These are phyloP conservation scores for Aramus guarauna DNA, from an alignment of 2,113 vertebrate species.

Conservation along the genomic window DNA sequence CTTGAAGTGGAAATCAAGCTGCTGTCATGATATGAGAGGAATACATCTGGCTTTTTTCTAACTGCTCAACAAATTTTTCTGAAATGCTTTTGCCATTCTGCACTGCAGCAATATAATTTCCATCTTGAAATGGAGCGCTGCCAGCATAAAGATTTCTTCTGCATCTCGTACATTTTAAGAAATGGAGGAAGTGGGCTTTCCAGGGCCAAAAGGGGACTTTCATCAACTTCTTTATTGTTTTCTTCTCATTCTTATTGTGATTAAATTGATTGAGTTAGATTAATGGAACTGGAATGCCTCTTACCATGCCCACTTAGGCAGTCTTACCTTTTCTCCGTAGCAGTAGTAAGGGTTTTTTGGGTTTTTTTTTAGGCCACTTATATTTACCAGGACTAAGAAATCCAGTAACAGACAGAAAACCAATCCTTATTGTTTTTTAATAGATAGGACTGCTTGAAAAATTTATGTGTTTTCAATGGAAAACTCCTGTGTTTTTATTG, in stretches of 20 bases:
- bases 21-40: neutral
- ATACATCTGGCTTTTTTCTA: neutral
- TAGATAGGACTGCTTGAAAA: neutral
- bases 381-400: neutral
- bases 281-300: neutral
- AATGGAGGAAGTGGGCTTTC: neutral
- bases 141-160: slow-evolving; percentile 1
- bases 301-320: neutral
- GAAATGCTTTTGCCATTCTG: neutral
- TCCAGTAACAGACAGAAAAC: neutral
- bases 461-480: neutral
- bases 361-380: neutral
- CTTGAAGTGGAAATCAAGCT: slow-evolving; percentile 26
- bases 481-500: neutral
- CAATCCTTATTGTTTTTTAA: neutral
- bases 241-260: neutral
- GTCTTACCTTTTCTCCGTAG: neutral
- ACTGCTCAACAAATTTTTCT: neutral
- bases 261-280: neutral
- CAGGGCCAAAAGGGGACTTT: neutral
- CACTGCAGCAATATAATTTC: neutral
- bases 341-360: neutral
- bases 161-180: neutral
- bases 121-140: neutral
- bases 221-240: neutral